Evolutionary conservation across 2,113 vertebrate genomes (phyloP).

Genomic region (Cheirogaleus medius): DNA sequence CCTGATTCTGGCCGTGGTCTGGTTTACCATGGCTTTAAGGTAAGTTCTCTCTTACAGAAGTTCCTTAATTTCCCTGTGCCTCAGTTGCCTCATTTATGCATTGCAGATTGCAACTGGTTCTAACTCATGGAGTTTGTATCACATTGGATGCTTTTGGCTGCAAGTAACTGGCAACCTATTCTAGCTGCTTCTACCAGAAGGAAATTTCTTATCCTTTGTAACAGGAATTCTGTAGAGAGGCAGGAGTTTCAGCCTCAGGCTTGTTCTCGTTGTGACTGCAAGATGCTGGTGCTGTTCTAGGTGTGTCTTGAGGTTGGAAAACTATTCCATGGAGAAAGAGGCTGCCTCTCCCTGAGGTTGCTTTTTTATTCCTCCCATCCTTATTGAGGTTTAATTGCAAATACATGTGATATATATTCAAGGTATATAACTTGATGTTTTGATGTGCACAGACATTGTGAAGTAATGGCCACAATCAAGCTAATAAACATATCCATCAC

Average conservation of each 20-base stretch:
- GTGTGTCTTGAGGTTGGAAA: background rate
- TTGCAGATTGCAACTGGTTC: background rate
- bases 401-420: background rate
- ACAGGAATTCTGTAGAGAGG: background rate
- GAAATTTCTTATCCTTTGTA: background rate
- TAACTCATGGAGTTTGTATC: background rate
- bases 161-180: background rate
- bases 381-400: background rate
- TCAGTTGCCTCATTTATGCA: background rate
- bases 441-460: too few species aligned
- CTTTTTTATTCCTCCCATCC: background rate
- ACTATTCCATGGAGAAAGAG: background rate
- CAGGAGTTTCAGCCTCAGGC: background rate
- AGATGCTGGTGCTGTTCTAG: background rate
- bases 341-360: background rate
- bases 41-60: constrained; percentile 58
- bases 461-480: background rate
- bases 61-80: background rate
- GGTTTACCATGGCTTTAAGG: constrained; percentile 99
- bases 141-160: background rate
- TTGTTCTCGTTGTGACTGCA: background rate
- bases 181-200: background rate
- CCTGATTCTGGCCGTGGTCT: constrained; percentile 94
- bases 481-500: background rate
- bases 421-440: background rate